phyloP scores from a whole-genome alignment of 2,113 vertebrate species.

The Melanerpes formicivorus region DNA sequence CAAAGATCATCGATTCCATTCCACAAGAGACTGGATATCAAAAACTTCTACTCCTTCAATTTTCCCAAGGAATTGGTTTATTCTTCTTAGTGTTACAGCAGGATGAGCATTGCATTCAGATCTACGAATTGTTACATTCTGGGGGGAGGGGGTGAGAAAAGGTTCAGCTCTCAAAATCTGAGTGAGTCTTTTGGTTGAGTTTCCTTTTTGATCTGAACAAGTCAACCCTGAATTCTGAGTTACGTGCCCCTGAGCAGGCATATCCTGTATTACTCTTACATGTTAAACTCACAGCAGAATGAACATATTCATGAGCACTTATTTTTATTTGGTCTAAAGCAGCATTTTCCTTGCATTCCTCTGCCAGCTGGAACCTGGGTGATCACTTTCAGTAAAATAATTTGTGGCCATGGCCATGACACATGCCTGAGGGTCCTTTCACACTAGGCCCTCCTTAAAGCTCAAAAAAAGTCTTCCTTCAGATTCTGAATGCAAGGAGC shows the following conservation, averaged over 20 bases:
- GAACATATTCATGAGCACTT: neutral
- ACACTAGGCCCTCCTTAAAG: neutral
- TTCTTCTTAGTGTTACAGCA: neutral
- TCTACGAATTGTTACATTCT: neutral
- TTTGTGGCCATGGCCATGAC: neutral
- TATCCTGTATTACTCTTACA: neutral
- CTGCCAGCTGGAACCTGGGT: neutral
- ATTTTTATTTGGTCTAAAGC: neutral
- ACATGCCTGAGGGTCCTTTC: neutral
- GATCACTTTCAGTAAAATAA: neutral
- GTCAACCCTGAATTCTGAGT: neutral
- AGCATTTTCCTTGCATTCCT: neutral
- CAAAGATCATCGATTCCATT: neutral
- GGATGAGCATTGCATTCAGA: neutral
- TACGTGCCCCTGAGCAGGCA: neutral
- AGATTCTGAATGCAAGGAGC: neutral
- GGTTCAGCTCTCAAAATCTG: neutral
- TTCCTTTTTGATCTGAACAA: conserved; percentile 8
- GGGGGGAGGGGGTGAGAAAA: neutral
- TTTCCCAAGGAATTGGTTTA: neutral
- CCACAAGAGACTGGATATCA: neutral
- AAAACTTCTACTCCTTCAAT: neutral
- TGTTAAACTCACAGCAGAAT: neutral
- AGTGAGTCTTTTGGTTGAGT: neutral
- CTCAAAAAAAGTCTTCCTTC: neutral